Conservation (phyloP, 35 echinoderm and acorn worm genomes). For the Lytechinus pictus region DNA sequence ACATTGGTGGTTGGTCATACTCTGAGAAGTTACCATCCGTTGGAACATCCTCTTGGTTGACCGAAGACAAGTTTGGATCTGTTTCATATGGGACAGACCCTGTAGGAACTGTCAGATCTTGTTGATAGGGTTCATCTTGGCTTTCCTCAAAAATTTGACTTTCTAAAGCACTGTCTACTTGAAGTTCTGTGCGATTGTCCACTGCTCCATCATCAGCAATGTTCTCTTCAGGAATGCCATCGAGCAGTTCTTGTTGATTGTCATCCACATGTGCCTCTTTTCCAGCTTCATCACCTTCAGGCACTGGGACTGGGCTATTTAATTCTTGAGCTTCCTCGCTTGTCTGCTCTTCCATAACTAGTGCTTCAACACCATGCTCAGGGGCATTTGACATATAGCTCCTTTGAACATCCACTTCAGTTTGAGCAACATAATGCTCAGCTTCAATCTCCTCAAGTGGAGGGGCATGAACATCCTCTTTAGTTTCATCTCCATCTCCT, state of each 20-base stretch:
- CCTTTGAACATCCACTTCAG: neutral
- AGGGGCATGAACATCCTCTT: neutral
- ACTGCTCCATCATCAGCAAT: neutral
- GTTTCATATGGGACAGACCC: neutral
- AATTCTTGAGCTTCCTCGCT: neutral
- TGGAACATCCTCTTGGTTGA: neutral
- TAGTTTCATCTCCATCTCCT: neutral
- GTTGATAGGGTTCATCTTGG: neutral
- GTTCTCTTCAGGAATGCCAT: neutral
- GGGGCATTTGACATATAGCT: neutral
- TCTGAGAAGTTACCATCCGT: neutral
- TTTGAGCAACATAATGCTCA: neutral
- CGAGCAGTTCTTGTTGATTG: neutral
- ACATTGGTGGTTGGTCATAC: neutral
- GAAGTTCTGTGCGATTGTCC: neutral
- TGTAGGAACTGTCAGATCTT: neutral
- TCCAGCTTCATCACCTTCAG: neutral
- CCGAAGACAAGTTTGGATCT: neutral
- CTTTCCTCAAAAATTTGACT: neutral
- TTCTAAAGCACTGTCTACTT: neutral
- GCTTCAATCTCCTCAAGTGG: neutral
- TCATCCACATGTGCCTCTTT: neutral
- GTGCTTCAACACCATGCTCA: neutral
- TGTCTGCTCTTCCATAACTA: neutral
- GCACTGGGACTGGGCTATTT: neutral